Conservation (phyloP, 2,113 vertebrate genomes). For the Entomyzon cyanotis region DNA sequence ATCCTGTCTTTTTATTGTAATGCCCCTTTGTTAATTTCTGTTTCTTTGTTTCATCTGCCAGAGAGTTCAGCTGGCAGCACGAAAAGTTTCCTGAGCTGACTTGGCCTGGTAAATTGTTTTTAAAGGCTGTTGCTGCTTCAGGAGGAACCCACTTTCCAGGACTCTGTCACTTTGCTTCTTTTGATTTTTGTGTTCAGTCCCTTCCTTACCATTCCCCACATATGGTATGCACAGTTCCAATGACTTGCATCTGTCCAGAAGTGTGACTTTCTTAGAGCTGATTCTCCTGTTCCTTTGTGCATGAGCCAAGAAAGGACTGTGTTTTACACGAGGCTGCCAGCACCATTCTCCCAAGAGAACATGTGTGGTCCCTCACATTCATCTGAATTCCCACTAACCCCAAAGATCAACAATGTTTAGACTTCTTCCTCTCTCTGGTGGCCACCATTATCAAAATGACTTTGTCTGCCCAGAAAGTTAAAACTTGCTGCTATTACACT, state of each 20-base stretch:
- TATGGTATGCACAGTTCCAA: background rate
- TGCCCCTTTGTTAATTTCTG: background rate
- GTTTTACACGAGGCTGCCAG: constrained; percentile 37
- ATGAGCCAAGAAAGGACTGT: constrained; percentile 4
- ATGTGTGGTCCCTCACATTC: constrained; percentile 39
- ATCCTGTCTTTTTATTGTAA: background rate
- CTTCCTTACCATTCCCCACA: background rate
- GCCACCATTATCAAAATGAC: constrained; percentile 32
- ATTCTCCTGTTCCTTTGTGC: constrained; percentile 28
- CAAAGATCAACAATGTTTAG: constrained; percentile 51
- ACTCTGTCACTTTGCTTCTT: constrained; percentile 2
- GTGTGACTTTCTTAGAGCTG: constrained; percentile 43
- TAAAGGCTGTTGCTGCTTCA: background rate
- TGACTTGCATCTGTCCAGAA: constrained; percentile 54
- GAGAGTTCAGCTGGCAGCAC: background rate
- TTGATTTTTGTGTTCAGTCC: background rate
- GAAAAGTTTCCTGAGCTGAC: background rate
- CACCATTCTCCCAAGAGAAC: constrained; percentile 44
- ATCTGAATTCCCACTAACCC: constrained; percentile 33
- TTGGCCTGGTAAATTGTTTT: background rate
- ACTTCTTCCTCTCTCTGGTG: constrained; percentile 42
- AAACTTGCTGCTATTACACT: background rate
- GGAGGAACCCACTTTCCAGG: background rate
- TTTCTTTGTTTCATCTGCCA: constrained; percentile 6
- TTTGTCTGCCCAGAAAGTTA: constrained; percentile 25